Base-by-base conservation (phyloP, 1,140 invertebrate genomes). In the Anthonomus grandis region DNA sequence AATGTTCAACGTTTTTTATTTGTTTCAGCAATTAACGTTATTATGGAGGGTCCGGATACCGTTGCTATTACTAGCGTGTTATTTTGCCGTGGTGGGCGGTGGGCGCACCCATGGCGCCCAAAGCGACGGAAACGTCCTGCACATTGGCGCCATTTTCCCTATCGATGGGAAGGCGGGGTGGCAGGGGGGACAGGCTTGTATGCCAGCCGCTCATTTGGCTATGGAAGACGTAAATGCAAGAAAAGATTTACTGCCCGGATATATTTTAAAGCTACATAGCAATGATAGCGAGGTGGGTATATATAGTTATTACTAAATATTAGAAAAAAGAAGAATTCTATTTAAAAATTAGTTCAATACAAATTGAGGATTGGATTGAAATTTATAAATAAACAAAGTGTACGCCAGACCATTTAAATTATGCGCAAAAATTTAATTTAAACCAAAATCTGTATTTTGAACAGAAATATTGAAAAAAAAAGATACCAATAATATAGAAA, bases 61-160 rank as follows among this genome's bases (percentile, higher is more conserved):
- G 45, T 53, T 61, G 21, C 42, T 65, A 38, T 38, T 63, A 38
- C 60, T 60, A 48, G 34, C 52, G 19, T 64, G 59, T 31, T 38
- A 36, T 53, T 53, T 18, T n/a, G 56, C 58, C 39, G 49, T 41
- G 44, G 49, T 61, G 48, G 61, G 54, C 45, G 42, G 57, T 31
- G 48, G 57, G 36, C 50, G 41, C 47, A 50, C 42, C 52, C 47
- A 36, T 36, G 44, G 22, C 25, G 34, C 12, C 41, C 44, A 44
- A 31, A 75, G 78, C 63, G 80, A 83, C 63, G 78, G 81, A 63
- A 86, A 89, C 76, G 84, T 90, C 57, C 78, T 98, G 56, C 93
- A 98, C 74, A 97, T 99, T 73, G 97, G 94, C 41, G 96, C 93
- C 17, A 96, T 98, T 64, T 98, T 98, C 78, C 96, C 96, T 3